Evolutionary conservation across 2,888 invertebrate genomes (phyloP).

Genomic region (Idaea biselata): DNA sequence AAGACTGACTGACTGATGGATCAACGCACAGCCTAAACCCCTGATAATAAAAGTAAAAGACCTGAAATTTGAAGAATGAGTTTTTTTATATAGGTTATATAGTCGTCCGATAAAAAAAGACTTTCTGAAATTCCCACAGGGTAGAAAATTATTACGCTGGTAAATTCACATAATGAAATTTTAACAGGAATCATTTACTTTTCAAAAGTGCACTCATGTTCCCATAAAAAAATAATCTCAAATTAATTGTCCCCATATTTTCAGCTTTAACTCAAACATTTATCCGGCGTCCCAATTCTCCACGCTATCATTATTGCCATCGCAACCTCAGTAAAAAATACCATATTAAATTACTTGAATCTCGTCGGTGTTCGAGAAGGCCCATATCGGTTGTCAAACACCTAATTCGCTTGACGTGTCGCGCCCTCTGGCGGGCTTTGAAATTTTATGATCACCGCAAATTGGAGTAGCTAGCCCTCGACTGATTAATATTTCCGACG

Average conservation of each 20-base stretch:
- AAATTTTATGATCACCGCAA: slow-evolving; percentile 22
- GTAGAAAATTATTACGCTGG: too few species aligned
- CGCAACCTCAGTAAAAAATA: background rate
- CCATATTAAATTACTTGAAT: slow-evolving; percentile 4
- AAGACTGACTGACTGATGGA: too few species aligned
- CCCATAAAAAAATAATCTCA: background rate
- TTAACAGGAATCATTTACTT: background rate
- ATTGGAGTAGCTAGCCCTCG: slow-evolving; percentile 17
- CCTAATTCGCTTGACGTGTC: slow-evolving; percentile 19
- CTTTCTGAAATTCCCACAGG: too few species aligned
- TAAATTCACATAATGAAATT: too few species aligned
- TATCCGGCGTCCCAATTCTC: background rate
- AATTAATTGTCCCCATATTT: background rate
- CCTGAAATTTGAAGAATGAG: too few species aligned
- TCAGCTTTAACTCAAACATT: background rate
- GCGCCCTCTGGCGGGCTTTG: slow-evolving; percentile 9
- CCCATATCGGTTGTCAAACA: slow-evolving; percentile 11
- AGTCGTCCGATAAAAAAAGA: too few species aligned
- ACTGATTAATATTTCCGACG: slow-evolving; percentile 26
- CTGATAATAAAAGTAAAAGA: too few species aligned
- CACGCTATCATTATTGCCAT: background rate
- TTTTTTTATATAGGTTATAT: too few species aligned
- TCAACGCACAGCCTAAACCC: too few species aligned
- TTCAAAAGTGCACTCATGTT: background rate
- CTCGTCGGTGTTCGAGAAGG: background rate